A percentile compares a stretch with the other conserved stretches of the same genome.
These are phyloP conservation scores for Cephalopterus ornatus DNA, from an alignment of 2,113 vertebrate species.

Conservation along the genomic window DNA sequence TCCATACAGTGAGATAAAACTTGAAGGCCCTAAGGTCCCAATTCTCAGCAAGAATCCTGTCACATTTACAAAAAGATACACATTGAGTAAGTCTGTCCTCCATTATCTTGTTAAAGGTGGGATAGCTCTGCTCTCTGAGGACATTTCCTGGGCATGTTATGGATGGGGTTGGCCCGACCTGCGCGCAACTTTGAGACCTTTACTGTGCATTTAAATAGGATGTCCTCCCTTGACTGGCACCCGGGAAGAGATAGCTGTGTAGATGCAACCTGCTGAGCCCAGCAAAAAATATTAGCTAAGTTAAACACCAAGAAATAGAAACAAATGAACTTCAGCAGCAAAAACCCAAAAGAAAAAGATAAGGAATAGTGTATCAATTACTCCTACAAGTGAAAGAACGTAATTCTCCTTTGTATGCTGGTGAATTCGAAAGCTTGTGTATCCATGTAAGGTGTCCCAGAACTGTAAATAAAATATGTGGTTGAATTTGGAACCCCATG, in stretches of 20 bases:
- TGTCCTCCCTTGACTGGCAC: not conserved
- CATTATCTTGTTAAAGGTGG: not conserved
- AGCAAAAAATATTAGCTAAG: not conserved
- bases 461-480: not conserved
- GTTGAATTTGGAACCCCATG: not conserved
- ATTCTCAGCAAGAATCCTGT: not conserved
- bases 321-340: not conserved
- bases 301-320: not conserved
- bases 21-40: not conserved
- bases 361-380: not conserved
- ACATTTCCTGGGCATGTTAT: not conserved
- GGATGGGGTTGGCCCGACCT: not conserved
- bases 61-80: not conserved
- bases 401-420: not conserved
- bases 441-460: not conserved
- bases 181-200: not conserved
- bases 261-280: not conserved
- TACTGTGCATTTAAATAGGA: not conserved
- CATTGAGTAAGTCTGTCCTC: not conserved
- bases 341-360: not conserved
- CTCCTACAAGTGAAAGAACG: not conserved
- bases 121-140: not conserved
- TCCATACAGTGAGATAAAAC: not conserved
- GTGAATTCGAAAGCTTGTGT: not conserved
- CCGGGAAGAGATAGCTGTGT: not conserved